Percentiles rank a stretch among this genome's conserved stretches.
These are phyloP conservation scores for Drosophila acutilabella DNA, from an alignment of 2,888 invertebrate genomes.

Conservation along the genomic window DNA sequence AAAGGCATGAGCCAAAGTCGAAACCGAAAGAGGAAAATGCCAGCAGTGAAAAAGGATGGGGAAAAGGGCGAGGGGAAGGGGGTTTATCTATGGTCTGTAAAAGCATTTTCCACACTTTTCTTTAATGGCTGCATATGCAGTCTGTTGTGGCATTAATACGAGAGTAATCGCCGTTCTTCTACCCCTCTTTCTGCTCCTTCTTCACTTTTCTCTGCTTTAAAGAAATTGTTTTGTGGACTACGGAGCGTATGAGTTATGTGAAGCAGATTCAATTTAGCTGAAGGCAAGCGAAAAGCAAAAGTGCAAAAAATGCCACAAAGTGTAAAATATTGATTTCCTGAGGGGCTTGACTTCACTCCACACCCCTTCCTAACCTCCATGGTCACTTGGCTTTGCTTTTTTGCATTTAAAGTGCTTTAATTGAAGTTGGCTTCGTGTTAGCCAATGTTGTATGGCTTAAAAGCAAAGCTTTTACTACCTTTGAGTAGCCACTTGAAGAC, in stretches of 20 bases:
- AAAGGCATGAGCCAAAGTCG: slow-evolving; percentile 26
- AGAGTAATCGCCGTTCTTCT: slow-evolving; percentile 17
- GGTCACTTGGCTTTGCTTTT: too few species aligned
- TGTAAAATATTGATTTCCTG: slow-evolving; percentile 13
- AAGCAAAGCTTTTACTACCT: too few species aligned
- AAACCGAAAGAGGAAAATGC: slow-evolving; percentile 2
- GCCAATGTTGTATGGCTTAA: too few species aligned
- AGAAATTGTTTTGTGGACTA: not conserved
- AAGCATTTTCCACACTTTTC: slow-evolving; percentile 22
- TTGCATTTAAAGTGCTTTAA: too few species aligned
- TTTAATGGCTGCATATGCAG: slow-evolving; percentile 51
- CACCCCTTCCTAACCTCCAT: too few species aligned
- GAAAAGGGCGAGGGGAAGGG: not conserved
- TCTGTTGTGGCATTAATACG: slow-evolving; percentile 31
- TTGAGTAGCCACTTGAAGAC: too few species aligned
- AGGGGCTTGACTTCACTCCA: not conserved
- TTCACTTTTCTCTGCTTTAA: too few species aligned
- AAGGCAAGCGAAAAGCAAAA: slow-evolving; percentile 1
- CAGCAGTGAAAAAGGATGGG: not conserved
- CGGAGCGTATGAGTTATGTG: slow-evolving; percentile 48
- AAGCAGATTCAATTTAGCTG: slow-evolving; percentile 30
- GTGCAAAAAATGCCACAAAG: not conserved
- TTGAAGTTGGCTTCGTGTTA: too few species aligned
- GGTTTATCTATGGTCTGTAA: slow-evolving; percentile 36
- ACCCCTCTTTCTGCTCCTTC: not conserved